phyloP scores from a whole-genome alignment of 1,140 invertebrate genomes.

The Ruditapes philippinarum region DNA sequence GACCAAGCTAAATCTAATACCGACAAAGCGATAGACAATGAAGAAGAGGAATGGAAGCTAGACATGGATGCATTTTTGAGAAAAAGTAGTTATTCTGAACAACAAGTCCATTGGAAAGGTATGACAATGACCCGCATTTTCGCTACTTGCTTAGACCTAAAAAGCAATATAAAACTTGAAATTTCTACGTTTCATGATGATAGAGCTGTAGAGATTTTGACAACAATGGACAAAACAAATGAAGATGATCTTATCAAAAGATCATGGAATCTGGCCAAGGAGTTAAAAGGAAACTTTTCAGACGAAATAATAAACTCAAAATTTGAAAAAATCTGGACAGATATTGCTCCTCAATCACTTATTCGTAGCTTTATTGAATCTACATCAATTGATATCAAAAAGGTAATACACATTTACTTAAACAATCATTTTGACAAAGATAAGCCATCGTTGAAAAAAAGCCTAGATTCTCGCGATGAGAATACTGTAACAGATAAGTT shows the following conservation, averaged over 20 bases:
- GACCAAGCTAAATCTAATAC: neutral
- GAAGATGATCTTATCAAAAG: neutral
- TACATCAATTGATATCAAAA: neutral
- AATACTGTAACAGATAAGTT: too few species aligned
- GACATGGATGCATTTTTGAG: neutral
- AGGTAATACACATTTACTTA: neutral
- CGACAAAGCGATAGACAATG: neutral
- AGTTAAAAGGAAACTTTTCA: neutral
- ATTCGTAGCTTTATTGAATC: neutral
- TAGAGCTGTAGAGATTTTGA: neutral
- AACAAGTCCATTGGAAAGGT: neutral
- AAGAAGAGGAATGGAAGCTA: neutral
- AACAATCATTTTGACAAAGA: neutral
- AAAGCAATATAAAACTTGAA: neutral
- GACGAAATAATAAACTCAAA: neutral
- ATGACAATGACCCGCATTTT: neutral
- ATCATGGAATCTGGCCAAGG: neutral
- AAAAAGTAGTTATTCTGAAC: neutral
- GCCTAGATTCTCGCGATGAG: neutral
- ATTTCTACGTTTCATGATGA: neutral
- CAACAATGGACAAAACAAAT: neutral
- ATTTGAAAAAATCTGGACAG: neutral
- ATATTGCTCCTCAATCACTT: too few species aligned
- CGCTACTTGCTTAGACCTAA: neutral
- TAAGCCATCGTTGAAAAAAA: neutral